These are phyloP conservation scores for Cephus nigrinus DNA, from an alignment of 2,888 invertebrate genomes.

Conservation along the genomic window DNA sequence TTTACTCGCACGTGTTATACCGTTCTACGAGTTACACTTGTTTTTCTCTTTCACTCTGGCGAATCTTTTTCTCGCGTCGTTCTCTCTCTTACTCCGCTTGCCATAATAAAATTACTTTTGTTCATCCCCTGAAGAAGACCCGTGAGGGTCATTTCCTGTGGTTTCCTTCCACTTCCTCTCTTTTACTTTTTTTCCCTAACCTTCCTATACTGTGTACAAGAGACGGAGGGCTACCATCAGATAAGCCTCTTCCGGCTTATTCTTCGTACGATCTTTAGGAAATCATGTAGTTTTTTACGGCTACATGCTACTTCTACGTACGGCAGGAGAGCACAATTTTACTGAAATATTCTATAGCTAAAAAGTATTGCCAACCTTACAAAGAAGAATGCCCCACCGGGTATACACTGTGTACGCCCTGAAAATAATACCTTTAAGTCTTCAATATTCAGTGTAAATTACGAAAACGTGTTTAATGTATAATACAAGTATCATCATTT, in stretches of 20 bases:
- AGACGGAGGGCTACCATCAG: neutral
- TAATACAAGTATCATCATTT: neutral
- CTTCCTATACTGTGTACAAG: neutral
- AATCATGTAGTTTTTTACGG: neutral
- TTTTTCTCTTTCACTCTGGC: neutral
- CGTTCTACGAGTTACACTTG: neutral
- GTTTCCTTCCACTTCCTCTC: neutral
- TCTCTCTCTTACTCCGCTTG: neutral
- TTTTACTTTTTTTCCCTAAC: neutral
- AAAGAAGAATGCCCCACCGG: neutral
- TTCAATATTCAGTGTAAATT: neutral
- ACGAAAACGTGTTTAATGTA: neutral
- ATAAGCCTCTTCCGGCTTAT: neutral
- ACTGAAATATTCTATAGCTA: neutral
- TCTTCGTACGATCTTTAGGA: neutral
- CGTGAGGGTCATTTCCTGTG: neutral
- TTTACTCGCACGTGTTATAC: neutral
- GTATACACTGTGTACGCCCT: neutral
- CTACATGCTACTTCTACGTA: neutral
- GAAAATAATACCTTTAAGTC: neutral
- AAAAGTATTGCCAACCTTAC: neutral
- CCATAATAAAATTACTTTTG: neutral
- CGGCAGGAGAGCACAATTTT: neutral
- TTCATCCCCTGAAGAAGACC: neutral
- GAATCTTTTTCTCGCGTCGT: neutral